phyloP scores from a whole-genome alignment of 2,888 invertebrate genomes.

The Ochropleura plecta region DNA sequence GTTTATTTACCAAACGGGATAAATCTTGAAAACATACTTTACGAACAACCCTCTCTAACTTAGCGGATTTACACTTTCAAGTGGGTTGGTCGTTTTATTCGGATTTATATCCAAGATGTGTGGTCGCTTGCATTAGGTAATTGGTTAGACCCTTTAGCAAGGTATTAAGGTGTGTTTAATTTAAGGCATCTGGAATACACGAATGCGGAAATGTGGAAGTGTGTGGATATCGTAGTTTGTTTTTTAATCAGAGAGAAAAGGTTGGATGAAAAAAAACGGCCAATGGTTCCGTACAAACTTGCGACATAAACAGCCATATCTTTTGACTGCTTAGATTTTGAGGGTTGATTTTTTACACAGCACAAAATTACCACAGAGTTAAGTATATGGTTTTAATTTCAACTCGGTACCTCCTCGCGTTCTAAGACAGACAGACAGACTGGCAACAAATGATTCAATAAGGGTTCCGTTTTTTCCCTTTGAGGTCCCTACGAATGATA shows the following conservation, averaged over 20 bases:
- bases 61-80: constrained; percentile 7
- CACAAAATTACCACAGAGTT: too few relatives aligned
- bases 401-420: too few relatives aligned
- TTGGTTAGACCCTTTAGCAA: neutral
- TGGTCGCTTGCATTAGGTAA: neutral
- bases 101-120: constrained; percentile 13
- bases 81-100: constrained; percentile 4
- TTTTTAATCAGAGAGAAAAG: neutral
- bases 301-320: too few relatives aligned
- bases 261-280: too few relatives aligned
- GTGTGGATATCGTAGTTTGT: neutral
- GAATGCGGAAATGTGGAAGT: neutral
- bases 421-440: too few relatives aligned
- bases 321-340: too few relatives aligned
- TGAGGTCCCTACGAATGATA: too few relatives aligned
- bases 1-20: constrained; percentile 7
- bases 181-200: neutral
- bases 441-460: too few relatives aligned
- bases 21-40: neutral
- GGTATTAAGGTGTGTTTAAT: neutral
- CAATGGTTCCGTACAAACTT: too few relatives aligned
- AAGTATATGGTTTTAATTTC: too few relatives aligned
- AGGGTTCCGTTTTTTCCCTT: too few relatives aligned
- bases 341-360: too few relatives aligned
- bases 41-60: neutral